These are phyloP conservation scores for Anniella stebbinsi DNA, from an alignment of 2,797 vertebrate species.

Conservation along the genomic window DNA sequence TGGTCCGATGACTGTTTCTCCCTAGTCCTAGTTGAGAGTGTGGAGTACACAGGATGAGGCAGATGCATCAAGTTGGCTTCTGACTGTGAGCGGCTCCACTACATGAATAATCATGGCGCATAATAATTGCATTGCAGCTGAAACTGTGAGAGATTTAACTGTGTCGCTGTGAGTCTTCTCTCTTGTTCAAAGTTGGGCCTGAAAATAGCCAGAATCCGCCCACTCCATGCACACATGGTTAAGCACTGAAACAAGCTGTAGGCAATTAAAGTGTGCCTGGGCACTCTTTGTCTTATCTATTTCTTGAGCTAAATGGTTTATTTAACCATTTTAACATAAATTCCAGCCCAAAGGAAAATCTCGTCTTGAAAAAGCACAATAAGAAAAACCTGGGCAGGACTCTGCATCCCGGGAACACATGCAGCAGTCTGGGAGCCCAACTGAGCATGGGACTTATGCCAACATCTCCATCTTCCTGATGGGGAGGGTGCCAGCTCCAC, in stretches of 20 bases:
- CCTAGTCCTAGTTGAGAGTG: not conserved
- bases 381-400: not conserved
- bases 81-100: not conserved
- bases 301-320: not conserved
- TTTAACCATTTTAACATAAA: not conserved
- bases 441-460: not conserved
- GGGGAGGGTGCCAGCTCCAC: not conserved
- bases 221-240: not conserved
- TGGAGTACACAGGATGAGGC: not conserved
- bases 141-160: not conserved
- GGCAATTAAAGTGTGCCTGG: not conserved
- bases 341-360: not conserved
- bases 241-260: not conserved
- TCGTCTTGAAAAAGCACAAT: not conserved
- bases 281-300: not conserved
- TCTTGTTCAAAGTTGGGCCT: not conserved
- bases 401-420: not conserved
- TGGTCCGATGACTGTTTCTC: not conserved
- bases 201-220: not conserved
- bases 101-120: too few species aligned
- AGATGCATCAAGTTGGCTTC: not conserved
- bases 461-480: not conserved
- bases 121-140: not conserved
- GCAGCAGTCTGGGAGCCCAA: not conserved
- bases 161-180: not conserved